A percentile compares a stretch with the other conserved stretches of the same genome.
These are phyloP conservation scores for Tonatia bakeri DNA, from an alignment of 2,113 vertebrate genomes.

Conservation along the genomic window DNA sequence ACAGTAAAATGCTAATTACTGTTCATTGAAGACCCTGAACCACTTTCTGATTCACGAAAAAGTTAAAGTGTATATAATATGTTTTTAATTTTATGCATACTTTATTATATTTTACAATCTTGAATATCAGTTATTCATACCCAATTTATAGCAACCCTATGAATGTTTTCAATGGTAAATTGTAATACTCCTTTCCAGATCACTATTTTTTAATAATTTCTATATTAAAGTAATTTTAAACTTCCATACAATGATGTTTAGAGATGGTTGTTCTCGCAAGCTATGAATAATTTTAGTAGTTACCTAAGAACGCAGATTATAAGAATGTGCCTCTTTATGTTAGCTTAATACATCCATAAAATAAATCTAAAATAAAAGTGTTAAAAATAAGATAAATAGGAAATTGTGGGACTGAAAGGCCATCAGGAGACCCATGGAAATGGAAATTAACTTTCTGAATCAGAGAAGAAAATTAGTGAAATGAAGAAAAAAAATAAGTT, in stretches of 20 bases:
- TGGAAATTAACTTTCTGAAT: neutral
- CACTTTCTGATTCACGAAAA: neutral
- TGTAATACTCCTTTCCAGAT: neutral
- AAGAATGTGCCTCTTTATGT: neutral
- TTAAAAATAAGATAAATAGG: neutral
- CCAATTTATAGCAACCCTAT: neutral
- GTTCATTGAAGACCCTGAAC: neutral
- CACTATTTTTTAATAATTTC: neutral
- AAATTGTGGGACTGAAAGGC: neutral
- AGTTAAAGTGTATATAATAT: neutral
- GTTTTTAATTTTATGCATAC: neutral
- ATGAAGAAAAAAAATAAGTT: neutral
- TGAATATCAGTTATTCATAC: neutral
- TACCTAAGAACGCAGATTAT: neutral
- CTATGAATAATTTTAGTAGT: neutral
- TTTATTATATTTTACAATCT: neutral
- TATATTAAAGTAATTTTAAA: conserved; percentile 6
- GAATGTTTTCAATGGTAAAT: neutral
- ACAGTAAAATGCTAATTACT: neutral
- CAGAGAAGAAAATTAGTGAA: neutral
- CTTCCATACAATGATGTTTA: neutral
- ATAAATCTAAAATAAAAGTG: neutral
- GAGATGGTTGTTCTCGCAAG: neutral
- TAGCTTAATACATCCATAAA: neutral
- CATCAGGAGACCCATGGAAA: neutral